Evolutionary conservation across 1,140 invertebrate species (phyloP), one percentile per base, ranked within the genome.

Genomic region (Trypoxylus dichotomus): DNA sequence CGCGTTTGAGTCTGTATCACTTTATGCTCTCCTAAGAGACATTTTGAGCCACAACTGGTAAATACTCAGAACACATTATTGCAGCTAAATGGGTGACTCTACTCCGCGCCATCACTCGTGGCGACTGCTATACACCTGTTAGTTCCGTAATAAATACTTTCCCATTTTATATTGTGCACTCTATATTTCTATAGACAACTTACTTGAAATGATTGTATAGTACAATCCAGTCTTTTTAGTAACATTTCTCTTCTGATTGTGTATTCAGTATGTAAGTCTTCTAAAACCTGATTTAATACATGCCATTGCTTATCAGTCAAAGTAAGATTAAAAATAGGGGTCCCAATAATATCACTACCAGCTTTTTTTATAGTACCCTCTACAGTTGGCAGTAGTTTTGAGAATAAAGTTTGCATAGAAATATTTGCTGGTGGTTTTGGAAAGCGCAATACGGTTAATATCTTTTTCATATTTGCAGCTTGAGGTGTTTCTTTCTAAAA

Each of bases 201-300:
- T 79, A 84, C 83, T 88, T 93, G 90, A 87, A 98, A 98, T 25
- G 96, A 98, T 86, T 97, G 95, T 82, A 98, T 91, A 3, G 97
- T 99, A 47, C 97, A 96, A 87, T 98, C 97, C 58, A 98, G 86
- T 74, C 97, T 89, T 78, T 96, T 97, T 1, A 98, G 86, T 79
- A 98, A 90, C 90, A 97, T 96, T 84, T 97, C 93, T 76, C 96
- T 87, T 77, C 97, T 87, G 54, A 95, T 89, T 83, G 90, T 89
- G 84, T 97, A 98, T 83, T 98, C 97, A 7, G 91, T 88, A 43
- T 91, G 89, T 82, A 98, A 88, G 79, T 95, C 91, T 7, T 90
- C 86, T 82, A 96, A 93, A 1, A 94, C 84, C 13, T 89, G 86
- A 42, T 92, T 88, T 1, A 98, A 82, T 11, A 91, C 86, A 47